These are phyloP conservation scores for Zosterops pallidus DNA, from an alignment of 2,113 vertebrate species.

Conservation along the genomic window DNA sequence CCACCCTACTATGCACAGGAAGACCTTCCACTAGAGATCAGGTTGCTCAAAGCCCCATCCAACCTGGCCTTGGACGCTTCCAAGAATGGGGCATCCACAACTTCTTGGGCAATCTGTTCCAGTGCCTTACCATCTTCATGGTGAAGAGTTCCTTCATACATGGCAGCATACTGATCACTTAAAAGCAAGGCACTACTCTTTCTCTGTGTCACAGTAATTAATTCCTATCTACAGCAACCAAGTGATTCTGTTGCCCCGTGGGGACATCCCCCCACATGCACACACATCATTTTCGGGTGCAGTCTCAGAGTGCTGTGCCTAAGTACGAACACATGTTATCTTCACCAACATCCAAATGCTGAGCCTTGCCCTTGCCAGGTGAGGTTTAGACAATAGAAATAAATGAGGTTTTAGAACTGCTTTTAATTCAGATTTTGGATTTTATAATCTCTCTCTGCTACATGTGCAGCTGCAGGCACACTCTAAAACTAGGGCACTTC, in stretches of 20 bases:
- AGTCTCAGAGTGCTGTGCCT: too few relatives aligned
- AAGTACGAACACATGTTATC: background rate
- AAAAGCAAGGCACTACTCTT: background rate
- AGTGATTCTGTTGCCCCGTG: background rate
- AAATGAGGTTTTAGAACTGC: background rate
- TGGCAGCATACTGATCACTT: background rate
- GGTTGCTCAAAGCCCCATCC: background rate
- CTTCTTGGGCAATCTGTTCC: background rate
- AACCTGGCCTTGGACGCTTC: too few relatives aligned
- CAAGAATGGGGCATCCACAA: background rate
- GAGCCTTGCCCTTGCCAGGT: background rate
- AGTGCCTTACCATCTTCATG: background rate
- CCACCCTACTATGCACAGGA: rapidly evolving
- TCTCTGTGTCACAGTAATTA: background rate
- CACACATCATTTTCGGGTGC: background rate
- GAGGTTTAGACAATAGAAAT: background rate
- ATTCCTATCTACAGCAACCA: background rate
- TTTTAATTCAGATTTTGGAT: background rate
- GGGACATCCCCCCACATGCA: rapidly evolving
- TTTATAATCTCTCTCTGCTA: background rate
- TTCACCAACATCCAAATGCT: background rate
- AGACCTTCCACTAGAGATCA: background rate
- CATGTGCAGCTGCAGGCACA: background rate
- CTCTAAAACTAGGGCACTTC: background rate
- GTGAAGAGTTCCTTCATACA: background rate